A percentile compares a stretch with the other conserved stretches of the same genome.
Conservation (phyloP, 1,140 invertebrate species). For the Cardiocondyla obscurior region DNA sequence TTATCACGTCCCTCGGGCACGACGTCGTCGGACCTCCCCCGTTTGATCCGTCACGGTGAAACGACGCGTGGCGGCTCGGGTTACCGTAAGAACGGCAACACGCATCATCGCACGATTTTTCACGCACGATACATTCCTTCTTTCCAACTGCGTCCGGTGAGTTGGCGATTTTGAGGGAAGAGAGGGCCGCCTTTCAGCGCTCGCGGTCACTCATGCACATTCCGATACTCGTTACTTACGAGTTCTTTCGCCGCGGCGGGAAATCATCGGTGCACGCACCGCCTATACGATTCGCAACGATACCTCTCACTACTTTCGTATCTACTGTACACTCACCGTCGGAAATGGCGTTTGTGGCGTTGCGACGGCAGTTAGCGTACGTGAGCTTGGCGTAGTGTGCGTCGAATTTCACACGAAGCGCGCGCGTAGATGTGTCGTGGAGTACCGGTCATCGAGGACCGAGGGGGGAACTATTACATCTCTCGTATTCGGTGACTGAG, state of each 20-base stretch:
- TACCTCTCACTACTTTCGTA: background rate
- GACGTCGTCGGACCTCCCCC: no score
- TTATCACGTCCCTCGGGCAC: constrained; percentile 2
- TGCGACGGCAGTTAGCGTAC: no score
- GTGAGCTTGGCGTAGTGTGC: no score
- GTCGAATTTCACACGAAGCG: no score
- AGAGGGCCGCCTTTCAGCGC: background rate
- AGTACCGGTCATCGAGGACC: no score
- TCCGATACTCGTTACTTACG: constrained; percentile 48
- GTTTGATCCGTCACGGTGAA: background rate
- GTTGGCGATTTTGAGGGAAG: constrained; percentile 56
- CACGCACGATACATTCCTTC: constrained; percentile 41
- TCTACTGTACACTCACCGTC: no score
- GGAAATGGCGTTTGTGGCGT: no score
- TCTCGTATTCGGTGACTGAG: no score
- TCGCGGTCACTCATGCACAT: background rate
- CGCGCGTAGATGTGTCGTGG: no score
- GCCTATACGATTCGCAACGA: constrained; percentile 23
- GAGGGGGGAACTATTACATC: no score
- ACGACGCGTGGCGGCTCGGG: constrained; percentile 9
- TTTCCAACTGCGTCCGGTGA: constrained; percentile 40
- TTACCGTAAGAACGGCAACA: constrained; percentile 5
- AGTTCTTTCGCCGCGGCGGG: background rate
- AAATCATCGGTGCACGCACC: background rate
- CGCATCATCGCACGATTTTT: constrained; percentile 1